These are phyloP conservation scores for Oreochromis tanganicae DNA, from an alignment of 2,113 vertebrate genomes.

Conservation along the genomic window DNA sequence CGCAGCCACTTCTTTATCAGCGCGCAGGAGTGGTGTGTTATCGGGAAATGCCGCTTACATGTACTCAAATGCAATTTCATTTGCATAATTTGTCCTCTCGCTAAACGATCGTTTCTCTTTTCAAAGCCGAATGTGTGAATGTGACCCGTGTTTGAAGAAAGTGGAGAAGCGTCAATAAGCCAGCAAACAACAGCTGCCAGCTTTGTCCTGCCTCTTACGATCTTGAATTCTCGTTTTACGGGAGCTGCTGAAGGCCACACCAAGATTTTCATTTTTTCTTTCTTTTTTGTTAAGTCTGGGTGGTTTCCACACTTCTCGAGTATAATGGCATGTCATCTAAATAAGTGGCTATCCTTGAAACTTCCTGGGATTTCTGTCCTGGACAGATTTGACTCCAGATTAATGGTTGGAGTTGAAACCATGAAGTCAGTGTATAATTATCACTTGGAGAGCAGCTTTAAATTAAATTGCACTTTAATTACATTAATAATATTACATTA, in stretches of 20 bases:
- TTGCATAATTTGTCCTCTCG: neutral
- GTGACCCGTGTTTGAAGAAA: neutral
- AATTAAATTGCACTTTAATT: neutral
- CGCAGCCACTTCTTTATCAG: neutral
- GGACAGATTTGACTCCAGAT: neutral
- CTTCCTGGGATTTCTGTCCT: neutral
- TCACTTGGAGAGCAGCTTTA: neutral
- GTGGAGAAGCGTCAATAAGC: neutral
- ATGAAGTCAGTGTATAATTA: neutral
- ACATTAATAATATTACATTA: neutral
- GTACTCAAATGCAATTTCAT: neutral
- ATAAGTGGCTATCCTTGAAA: neutral
- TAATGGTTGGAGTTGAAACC: neutral
- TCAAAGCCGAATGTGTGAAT: neutral
- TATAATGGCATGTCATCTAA: neutral
- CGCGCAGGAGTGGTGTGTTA: neutral
- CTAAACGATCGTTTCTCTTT: neutral
- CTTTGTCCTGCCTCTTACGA: neutral
- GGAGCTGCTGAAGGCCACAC: neutral
- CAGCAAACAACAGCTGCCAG: neutral
- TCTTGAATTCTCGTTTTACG: neutral
- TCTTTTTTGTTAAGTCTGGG: neutral
- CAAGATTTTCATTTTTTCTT: neutral
- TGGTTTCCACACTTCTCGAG: neutral
- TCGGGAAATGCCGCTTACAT: neutral